A percentile compares a stretch with the other conserved stretches of the same genome.
phyloP scores from a whole-genome alignment of 2,797 vertebrate genomes.

The Parotocinclus haroldoi region DNA sequence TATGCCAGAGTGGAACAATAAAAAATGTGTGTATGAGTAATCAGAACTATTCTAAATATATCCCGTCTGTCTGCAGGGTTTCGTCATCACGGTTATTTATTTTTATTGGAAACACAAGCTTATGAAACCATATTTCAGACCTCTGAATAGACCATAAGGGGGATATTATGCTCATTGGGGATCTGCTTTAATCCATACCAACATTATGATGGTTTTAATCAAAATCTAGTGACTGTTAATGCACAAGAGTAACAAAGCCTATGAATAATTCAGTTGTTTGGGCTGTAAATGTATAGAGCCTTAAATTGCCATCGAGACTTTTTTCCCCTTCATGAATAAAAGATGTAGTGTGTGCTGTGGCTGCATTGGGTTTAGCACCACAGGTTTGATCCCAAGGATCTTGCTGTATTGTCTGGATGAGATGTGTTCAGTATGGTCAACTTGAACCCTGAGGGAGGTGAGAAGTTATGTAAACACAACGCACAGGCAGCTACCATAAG shows the following conservation, averaged over 20 bases:
- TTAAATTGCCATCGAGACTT: slow-evolving; percentile 37
- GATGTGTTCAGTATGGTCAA: slow-evolving; percentile 7
- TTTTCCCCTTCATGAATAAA: slow-evolving; percentile 51
- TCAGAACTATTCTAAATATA: neutral
- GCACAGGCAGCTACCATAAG: neutral
- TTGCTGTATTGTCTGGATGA: slow-evolving; percentile 19
- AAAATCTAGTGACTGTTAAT: slow-evolving; percentile 43
- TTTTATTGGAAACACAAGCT: neutral
- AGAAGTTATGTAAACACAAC: neutral
- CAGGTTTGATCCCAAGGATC: slow-evolving; percentile 26
- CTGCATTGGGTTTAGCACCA: slow-evolving; percentile 19
- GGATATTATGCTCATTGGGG: neutral
- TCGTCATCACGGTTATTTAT: too few relatives aligned
- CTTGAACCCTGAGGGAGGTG: slow-evolving; percentile 5
- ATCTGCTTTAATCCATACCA: slow-evolving; percentile 14
- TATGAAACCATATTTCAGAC: neutral
- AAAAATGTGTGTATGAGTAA: neutral
- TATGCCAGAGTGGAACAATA: neutral
- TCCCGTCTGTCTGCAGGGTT: neutral
- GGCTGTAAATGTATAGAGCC: slow-evolving; percentile 19
- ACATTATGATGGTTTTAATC: slow-evolving; percentile 29
- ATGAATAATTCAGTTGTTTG: slow-evolving; percentile 50
- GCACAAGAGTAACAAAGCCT: slow-evolving; percentile 30
- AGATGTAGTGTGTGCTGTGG: slow-evolving; percentile 34
- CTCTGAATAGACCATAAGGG: neutral